A percentile compares a stretch with the other conserved stretches of the same genome.
phyloP scores from a whole-genome alignment of 1,140 invertebrate species.

The Ceratosolen fusciceps region DNA sequence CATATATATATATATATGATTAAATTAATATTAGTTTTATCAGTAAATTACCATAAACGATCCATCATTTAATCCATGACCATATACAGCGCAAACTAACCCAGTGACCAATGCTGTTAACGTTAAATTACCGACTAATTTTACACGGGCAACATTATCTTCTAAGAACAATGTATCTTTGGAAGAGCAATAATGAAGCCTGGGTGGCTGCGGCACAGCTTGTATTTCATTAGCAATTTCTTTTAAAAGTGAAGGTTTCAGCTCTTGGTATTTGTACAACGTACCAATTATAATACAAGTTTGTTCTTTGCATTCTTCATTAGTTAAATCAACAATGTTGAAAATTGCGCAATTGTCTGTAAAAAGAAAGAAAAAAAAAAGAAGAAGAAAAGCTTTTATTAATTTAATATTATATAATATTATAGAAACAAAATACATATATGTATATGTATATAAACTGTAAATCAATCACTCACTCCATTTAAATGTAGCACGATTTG shows the following conservation, averaged over 20 bases:
- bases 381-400: neutral
- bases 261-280: conserved; percentile 91
- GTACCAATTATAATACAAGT: conserved; percentile 88
- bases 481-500: conserved; percentile 72
- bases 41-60: conserved; percentile 58
- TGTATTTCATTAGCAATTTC: conserved; percentile 92
- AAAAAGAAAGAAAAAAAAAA: neutral
- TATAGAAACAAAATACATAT: no score
- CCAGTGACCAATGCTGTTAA: conserved; percentile 79
- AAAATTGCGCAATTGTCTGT: conserved; percentile 56
- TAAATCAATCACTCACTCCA: conserved; percentile 73
- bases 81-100: conserved; percentile 83
- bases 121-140: conserved; percentile 78
- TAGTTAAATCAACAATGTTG: conserved; percentile 58
- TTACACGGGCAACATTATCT: conserved; percentile 91
- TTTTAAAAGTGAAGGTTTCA: conserved; percentile 93
- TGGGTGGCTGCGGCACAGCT: conserved; percentile 81
- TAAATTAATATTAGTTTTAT: conserved; percentile 17
- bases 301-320: conserved; percentile 65
- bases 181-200: conserved; percentile 78
- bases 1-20: neutral
- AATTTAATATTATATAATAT: neutral
- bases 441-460: no score
- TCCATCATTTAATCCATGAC: conserved; percentile 70
- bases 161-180: conserved; percentile 89